Percentiles rank a stretch among this genome's conserved stretches.
phyloP scores from a whole-genome alignment of 2,888 invertebrate species.

The Linhomoeus sp. region DNA sequence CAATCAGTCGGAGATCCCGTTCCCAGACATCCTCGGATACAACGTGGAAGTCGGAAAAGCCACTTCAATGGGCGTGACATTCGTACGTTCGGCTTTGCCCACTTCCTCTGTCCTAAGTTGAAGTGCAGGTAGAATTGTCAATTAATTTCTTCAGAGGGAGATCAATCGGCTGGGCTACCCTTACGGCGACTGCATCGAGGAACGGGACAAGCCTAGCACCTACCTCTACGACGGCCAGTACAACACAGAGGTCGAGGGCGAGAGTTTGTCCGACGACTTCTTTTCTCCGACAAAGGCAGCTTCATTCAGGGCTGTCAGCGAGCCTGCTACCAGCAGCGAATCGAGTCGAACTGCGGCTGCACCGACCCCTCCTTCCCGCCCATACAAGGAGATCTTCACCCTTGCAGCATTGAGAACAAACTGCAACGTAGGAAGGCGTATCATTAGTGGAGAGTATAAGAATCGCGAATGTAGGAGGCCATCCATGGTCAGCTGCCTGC shows the following conservation, averaged over 20 bases:
- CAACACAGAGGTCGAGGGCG: constrained; percentile 7
- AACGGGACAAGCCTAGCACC: constrained; percentile 5
- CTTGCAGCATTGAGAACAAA: too few species aligned
- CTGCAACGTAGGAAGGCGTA: too few species aligned
- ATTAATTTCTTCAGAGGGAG: too few species aligned
- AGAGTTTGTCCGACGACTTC: too few species aligned
- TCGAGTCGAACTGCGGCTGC: not conserved
- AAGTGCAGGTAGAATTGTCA: not conserved
- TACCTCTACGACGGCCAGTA: constrained; percentile 6
- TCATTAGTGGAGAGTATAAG: too few species aligned
- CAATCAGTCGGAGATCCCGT: constrained; percentile 20
- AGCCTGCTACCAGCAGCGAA: not conserved
- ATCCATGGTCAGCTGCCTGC: too few species aligned
- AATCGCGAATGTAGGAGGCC: too few species aligned
- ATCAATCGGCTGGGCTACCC: constrained; percentile 18
- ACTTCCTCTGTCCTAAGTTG: not conserved
- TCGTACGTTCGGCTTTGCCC: constrained; percentile 14
- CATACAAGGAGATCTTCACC: too few species aligned
- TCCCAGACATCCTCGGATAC: constrained; percentile 27
- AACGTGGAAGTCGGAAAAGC: constrained; percentile 20
- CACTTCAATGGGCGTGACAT: constrained; percentile 21
- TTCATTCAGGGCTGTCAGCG: constrained; percentile 8
- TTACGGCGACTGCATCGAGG: constrained; percentile 19
- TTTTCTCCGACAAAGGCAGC: too few species aligned
- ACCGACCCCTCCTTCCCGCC: not conserved